A percentile compares a stretch with the other conserved stretches of the same genome.
These are phyloP conservation scores for Trididemnum nubilum DNA, from an alignment of 23 tunicate species.

Conservation along the genomic window DNA sequence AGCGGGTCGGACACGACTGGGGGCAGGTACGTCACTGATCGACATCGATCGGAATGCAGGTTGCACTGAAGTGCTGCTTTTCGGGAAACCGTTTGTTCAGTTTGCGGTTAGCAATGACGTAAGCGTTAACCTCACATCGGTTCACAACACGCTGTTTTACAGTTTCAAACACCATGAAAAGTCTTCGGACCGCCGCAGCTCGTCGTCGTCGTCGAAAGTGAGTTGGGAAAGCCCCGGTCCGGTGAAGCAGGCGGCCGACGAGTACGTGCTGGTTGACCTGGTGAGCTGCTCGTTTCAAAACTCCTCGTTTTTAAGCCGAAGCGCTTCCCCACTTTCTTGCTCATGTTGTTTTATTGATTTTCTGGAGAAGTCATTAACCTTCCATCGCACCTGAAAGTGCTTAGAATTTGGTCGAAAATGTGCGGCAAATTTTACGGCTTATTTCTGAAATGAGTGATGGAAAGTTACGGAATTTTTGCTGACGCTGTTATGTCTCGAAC, in stretches of 20 bases:
- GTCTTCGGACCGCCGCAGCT: conserved; percentile 2
- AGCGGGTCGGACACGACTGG: neutral
- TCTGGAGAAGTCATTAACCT: too few relatives aligned
- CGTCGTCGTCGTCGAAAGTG: conserved; percentile 46
- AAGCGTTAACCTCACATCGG: neutral
- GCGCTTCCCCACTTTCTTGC: too few relatives aligned
- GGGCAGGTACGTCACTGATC: neutral
- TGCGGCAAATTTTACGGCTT: too few relatives aligned
- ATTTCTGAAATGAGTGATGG: too few relatives aligned
- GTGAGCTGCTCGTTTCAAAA: conserved; percentile 23
- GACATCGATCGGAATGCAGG: neutral
- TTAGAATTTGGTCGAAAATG: too few relatives aligned
- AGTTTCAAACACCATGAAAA: neutral
- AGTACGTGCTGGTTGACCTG: conserved; percentile 79
- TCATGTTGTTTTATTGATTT: too few relatives aligned
- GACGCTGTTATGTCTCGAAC: too few relatives aligned
- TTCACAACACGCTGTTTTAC: too few relatives aligned
- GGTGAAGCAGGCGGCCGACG: conserved; percentile 32
- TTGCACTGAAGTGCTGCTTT: neutral
- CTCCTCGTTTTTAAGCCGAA: too few relatives aligned
- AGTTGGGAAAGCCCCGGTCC: conserved; percentile 36
- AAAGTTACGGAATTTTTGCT: too few relatives aligned
- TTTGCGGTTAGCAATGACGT: neutral
- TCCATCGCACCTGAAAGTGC: too few relatives aligned
- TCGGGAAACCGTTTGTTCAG: too few relatives aligned